phyloP scores from a whole-genome alignment of 2,113 vertebrate species.

The Plecotus auritus region DNA sequence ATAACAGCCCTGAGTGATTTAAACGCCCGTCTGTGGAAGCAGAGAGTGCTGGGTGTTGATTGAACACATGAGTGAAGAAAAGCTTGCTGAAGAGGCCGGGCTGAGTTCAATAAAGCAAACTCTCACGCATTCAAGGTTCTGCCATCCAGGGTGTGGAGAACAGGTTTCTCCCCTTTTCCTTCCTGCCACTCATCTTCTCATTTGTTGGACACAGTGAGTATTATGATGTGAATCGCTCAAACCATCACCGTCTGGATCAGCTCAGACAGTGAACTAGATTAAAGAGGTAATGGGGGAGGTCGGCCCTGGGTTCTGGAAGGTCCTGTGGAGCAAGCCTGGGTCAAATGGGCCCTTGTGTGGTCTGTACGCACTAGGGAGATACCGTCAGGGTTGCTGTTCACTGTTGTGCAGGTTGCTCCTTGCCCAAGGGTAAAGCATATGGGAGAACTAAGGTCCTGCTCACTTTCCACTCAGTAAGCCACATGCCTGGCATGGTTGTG shows the following conservation, averaged over 20 bases:
- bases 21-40: background rate
- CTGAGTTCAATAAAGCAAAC: background rate
- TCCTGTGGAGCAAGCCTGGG: background rate
- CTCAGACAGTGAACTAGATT: background rate
- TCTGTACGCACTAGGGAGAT: background rate
- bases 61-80: background rate
- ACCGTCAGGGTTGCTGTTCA: background rate
- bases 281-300: background rate
- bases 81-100: background rate
- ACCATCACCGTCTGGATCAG: background rate
- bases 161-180: background rate
- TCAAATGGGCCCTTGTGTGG: background rate
- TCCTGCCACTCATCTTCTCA: background rate
- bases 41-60: background rate
- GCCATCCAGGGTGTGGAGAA: background rate
- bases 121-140: background rate
- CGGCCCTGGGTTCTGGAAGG: background rate
- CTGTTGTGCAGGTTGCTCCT: background rate
- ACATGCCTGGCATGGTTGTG: background rate
- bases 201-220: background rate
- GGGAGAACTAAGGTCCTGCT: background rate
- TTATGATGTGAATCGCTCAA: background rate
- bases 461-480: background rate
- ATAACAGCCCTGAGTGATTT: background rate
- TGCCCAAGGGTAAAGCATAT: background rate